These are phyloP conservation scores for Emydura subglobosa DNA, from an alignment of 2,113 vertebrate species.

Conservation along the genomic window DNA sequence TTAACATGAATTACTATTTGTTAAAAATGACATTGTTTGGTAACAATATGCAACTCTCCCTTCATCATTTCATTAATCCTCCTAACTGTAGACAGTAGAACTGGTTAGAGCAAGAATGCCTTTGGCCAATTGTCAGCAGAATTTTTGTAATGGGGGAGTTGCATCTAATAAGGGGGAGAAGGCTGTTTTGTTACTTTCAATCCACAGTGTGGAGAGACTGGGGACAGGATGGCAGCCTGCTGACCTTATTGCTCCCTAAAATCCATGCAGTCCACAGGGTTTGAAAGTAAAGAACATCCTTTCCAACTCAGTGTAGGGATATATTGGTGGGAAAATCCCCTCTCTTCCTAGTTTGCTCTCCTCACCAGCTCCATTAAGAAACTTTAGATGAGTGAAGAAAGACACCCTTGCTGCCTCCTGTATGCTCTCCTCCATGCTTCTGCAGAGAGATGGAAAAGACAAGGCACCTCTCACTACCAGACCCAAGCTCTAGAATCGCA, in stretches of 20 bases:
- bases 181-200: slow-evolving; percentile 24
- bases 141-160: not conserved
- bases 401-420: not conserved
- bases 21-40: not conserved
- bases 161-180: not conserved
- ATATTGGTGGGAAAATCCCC: not conserved
- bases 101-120: not conserved
- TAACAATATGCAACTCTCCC: not conserved
- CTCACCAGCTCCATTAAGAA: not conserved
- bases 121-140: not conserved
- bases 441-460: not conserved
- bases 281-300: not conserved
- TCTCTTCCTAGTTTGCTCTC: not conserved
- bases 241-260: not conserved
- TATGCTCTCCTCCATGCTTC: not conserved
- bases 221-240: not conserved
- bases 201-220: slow-evolving; percentile 16
- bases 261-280: not conserved
- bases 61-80: not conserved
- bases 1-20: not conserved
- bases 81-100: not conserved
- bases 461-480: not conserved
- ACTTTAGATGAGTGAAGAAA: not conserved
- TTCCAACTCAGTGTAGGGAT: not conserved
- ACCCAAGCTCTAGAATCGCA: not conserved